Evolutionary conservation across 2,888 invertebrate genomes (phyloP).

Genomic region (Reticulitermes lucifugus): DNA sequence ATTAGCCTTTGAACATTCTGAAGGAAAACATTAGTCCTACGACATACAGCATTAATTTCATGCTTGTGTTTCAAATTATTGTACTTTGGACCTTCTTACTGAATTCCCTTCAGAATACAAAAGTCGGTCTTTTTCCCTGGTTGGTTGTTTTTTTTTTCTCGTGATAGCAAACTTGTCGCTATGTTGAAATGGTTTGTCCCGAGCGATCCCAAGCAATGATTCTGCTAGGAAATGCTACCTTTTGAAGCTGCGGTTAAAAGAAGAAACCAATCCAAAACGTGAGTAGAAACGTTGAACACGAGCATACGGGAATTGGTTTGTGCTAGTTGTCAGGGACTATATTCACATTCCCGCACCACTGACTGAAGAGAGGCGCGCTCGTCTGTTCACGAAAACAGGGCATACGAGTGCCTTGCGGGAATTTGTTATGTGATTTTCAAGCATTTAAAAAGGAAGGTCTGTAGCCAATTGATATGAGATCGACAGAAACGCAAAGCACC

Average conservation of each 20-base stretch:
- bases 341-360: background rate
- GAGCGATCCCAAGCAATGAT: background rate
- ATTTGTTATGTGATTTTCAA: background rate
- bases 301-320: background rate
- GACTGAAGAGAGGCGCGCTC: background rate
- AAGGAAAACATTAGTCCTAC: too few relatives aligned
- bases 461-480: background rate
- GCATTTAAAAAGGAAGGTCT: background rate
- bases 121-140: background rate
- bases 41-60: too few relatives aligned
- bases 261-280: conserved; percentile 49
- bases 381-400: conserved; percentile 3
- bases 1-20: too few relatives aligned
- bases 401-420: background rate
- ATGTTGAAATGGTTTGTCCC: conserved; percentile 17
- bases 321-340: conserved; percentile 1
- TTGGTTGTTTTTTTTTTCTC: background rate
- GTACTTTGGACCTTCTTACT: too few relatives aligned
- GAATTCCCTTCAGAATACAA: background rate
- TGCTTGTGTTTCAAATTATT: too few relatives aligned
- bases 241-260: conserved; percentile 42
- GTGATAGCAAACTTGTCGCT: background rate
- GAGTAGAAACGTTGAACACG: conserved; percentile 39
- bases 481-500: background rate
- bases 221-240: conserved; percentile 4